Conservation (phyloP, 1,140 invertebrate genomes). For the Leptinotarsa defecta region DNA sequence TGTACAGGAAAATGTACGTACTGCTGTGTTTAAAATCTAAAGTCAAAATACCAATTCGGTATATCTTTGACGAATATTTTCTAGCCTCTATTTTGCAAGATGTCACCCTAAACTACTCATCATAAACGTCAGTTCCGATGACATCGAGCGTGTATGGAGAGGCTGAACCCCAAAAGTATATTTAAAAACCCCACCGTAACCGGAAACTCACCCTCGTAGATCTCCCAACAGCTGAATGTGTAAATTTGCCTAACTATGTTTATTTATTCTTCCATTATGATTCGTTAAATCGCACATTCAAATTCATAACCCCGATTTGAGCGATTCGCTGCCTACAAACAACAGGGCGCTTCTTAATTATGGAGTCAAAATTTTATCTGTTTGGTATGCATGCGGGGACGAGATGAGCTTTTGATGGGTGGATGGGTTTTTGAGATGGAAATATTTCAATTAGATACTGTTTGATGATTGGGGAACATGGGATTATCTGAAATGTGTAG, state of each 20-base stretch:
- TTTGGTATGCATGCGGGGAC: background rate
- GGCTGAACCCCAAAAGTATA: background rate
- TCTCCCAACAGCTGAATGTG: conserved; percentile 47
- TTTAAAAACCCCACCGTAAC: conserved; percentile 30
- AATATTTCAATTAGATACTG: no score
- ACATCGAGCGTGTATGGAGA: background rate
- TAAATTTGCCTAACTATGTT: conserved; percentile 48
- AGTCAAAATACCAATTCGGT: no score
- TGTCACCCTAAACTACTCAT: conserved; percentile 3
- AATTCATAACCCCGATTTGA: conserved; percentile 46
- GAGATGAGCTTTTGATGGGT: conserved; percentile 8
- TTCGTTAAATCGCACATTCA: conserved; percentile 46
- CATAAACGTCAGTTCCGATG: background rate
- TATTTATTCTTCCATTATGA: conserved; percentile 49
- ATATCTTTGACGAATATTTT: no score
- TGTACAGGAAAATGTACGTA: no score
- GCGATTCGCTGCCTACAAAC: conserved; percentile 37
- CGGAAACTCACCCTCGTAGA: conserved; percentile 41
- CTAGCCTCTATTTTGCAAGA: no score
- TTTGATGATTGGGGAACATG: no score
- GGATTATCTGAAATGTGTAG: no score
- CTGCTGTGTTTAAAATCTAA: no score
- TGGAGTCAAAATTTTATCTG: conserved; percentile 42
- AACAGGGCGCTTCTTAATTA: conserved; percentile 39
- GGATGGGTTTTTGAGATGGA: background rate